Evolutionary conservation across 2,888 invertebrate genomes (phyloP).

Genomic region (Helobdella robusta): DNA sequence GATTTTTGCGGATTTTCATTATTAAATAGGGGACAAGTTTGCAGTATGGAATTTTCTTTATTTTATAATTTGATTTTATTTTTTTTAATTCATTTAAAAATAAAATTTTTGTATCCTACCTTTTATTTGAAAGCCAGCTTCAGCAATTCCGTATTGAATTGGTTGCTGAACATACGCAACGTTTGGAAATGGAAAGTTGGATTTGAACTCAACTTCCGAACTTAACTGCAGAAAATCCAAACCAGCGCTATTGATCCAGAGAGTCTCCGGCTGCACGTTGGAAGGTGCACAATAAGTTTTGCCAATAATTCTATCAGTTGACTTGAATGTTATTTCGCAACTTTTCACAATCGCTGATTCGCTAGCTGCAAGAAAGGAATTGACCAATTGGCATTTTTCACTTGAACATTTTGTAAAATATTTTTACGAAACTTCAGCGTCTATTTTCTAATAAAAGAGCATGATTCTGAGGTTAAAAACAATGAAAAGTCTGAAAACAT

Average conservation of each 20-base stretch:
- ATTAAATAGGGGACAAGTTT: no score
- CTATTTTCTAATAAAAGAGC: no score
- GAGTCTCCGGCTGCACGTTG: not conserved
- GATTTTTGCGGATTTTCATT: no score
- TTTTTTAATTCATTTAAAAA: no score
- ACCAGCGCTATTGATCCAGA: slow-evolving; percentile 6
- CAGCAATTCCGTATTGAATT: not conserved
- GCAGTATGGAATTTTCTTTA: no score
- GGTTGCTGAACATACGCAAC: not conserved
- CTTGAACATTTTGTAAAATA: no score
- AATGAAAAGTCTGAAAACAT: no score
- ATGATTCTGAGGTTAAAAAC: no score
- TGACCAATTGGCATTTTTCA: not conserved
- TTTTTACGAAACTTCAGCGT: no score
- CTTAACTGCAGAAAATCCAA: not conserved
- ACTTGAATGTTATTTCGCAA: not conserved
- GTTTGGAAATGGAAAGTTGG: not conserved
- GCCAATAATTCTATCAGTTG: no score
- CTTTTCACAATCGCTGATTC: not conserved
- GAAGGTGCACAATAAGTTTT: not conserved
- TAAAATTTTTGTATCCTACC: no score
- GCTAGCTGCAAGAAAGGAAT: not conserved
- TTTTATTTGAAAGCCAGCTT: not conserved
- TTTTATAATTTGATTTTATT: no score
- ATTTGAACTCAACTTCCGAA: not conserved